These are phyloP conservation scores for Idaea dimidiata DNA, from an alignment of 2,888 invertebrate genomes.

Conservation along the genomic window DNA sequence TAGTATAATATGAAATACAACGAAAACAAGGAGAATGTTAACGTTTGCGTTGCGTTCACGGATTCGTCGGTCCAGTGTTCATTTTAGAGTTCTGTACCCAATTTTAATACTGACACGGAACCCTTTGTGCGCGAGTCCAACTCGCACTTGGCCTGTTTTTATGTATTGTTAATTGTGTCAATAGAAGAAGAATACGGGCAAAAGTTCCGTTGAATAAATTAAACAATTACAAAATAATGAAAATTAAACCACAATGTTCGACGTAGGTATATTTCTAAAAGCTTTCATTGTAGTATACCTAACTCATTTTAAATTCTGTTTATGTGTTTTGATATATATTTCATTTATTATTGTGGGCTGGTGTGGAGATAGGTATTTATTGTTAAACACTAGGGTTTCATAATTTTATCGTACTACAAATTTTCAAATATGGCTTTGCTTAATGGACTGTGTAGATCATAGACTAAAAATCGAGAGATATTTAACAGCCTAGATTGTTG, in stretches of 20 bases:
- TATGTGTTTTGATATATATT: neutral
- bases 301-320: neutral
- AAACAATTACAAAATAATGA: neutral
- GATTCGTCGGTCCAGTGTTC: too few relatives aligned
- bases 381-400: neutral
- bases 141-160: neutral
- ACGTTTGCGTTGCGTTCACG: too few relatives aligned
- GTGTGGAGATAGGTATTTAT: neutral
- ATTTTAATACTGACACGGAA: too few relatives aligned
- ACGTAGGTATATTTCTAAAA: neutral
- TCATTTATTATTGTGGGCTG: too few relatives aligned
- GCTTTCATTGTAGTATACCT: neutral
- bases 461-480: too few relatives aligned
- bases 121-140: too few relatives aligned
- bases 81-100: too few relatives aligned
- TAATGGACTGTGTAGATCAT: neutral
- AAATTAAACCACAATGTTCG: neutral
- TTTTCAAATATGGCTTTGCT: neutral
- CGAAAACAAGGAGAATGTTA: too few relatives aligned
- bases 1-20: too few relatives aligned
- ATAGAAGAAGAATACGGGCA: neutral
- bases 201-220: neutral
- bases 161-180: constrained; percentile 1
- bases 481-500: too few relatives aligned
- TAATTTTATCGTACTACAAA: neutral